Evolutionary conservation across 2,113 vertebrate genomes (phyloP), one percentile per base, ranked within the genome.

Genomic region (Papio anubis): DNA sequence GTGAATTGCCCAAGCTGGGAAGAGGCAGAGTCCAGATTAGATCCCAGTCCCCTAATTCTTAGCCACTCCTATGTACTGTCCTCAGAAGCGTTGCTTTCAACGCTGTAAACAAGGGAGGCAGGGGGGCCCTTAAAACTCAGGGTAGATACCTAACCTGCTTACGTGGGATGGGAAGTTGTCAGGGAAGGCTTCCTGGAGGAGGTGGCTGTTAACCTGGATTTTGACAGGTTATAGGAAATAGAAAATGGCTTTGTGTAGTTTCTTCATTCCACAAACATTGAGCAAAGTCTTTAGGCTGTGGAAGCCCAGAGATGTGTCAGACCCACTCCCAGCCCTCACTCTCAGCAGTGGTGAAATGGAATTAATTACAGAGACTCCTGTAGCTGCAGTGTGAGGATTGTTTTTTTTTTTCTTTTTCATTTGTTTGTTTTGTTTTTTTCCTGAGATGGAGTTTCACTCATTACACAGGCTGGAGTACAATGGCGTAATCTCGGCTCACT

Each of bases 251-350:
- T 1, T 48, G 35, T 27, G 50, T 27, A 45, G 2, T 78, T 43
- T 59, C 25, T 93, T 84, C 18, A 14, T 66, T 64, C 45, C 68
- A 40, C 7, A 35, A 13, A 48, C 16, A 6, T 16, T 40, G 68
- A 83, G 48, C 40, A 50, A 38, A 68, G 70, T 27, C 55, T 35
- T 13, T 32, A n/a, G 27, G 75, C 59, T 14, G 2, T 80, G 57
- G 85, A 40, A 48, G 21, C 40, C 48, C 17, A 35, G 64, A 18
- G 35, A 18, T 35, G 32, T 2, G 5, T 66, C 59, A 17, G 27
- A 10, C 35, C 18, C 14, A 1, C 4, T 27, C 59, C 52, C 1
- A 2, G 66, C 66, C 86, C 45, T 45, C 0, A 0, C 32, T 25
- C 81, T 50, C 23, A 32, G 66, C 6, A 8, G 43, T 66, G 55